A percentile compares a stretch with the other conserved stretches of the same genome.
These are phyloP conservation scores for Chironomus tentans DNA, from an alignment of 2,888 invertebrate genomes.

Conservation along the genomic window DNA sequence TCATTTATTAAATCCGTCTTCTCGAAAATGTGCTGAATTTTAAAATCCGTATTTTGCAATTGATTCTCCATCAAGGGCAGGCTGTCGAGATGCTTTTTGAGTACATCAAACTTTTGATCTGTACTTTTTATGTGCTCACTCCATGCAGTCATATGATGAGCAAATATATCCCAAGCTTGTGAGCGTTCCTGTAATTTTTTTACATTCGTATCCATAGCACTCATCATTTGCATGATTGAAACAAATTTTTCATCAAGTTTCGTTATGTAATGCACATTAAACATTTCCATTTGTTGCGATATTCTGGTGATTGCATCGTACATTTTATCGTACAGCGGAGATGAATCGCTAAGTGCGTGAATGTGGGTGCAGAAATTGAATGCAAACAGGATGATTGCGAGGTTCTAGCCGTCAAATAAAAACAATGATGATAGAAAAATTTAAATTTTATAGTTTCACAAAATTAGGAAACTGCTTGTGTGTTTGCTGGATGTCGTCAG, in stretches of 20 bases:
- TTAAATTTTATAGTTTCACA: too few species aligned
- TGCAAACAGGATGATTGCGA: not conserved
- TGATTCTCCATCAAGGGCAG: constrained; percentile 17
- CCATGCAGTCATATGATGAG: constrained; percentile 47
- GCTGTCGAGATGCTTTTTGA: constrained; percentile 37
- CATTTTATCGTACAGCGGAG: not conserved
- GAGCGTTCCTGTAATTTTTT: constrained; percentile 44
- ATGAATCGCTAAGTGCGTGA: not conserved
- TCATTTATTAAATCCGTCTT: constrained; percentile 39
- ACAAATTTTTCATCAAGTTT: constrained; percentile 43
- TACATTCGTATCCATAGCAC: constrained; percentile 43
- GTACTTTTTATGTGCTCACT: constrained; percentile 45
- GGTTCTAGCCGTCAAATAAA: not conserved
- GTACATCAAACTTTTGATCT: constrained; percentile 45
- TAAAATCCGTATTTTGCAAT: constrained; percentile 34
- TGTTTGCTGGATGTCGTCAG: too few species aligned
- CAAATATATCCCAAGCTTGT: constrained; percentile 47
- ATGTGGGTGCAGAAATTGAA: not conserved
- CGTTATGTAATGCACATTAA: constrained; percentile 40
- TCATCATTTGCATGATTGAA: constrained; percentile 38
- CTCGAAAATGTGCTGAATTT: constrained; percentile 39
- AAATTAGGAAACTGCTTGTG: too few species aligned
- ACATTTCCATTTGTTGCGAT: constrained; percentile 40
- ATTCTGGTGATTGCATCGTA: constrained; percentile 22
- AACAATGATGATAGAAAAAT: too few species aligned